phyloP scores from a whole-genome alignment of 2,113 vertebrate species.

The Ornithorhynchus anatinus region DNA sequence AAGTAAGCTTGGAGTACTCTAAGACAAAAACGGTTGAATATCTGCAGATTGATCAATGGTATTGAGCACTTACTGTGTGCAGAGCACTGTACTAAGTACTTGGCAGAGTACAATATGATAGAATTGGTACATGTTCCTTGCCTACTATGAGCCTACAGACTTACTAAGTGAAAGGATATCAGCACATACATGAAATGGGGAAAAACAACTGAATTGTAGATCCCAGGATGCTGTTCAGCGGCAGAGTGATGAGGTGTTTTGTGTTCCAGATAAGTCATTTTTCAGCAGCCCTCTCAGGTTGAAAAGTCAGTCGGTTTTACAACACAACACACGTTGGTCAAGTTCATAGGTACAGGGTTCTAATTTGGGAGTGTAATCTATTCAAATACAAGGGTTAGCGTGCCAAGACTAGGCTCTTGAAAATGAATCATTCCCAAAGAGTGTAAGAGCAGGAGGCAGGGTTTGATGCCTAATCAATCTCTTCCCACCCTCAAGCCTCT shows the following conservation, averaged over 20 bases:
- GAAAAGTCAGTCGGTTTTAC: neutral
- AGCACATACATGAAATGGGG: conserved; percentile 35
- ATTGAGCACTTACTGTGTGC: too few species aligned
- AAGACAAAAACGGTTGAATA: conserved; percentile 20
- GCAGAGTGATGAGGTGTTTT: neutral
- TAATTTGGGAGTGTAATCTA: neutral
- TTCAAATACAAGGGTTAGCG: conserved; percentile 20
- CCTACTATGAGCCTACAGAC: too few species aligned
- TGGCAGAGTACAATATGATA: too few species aligned
- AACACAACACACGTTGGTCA: neutral
- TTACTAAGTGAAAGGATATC: conserved; percentile 50
- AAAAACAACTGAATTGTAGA: neutral
- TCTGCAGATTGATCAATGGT: too few species aligned
- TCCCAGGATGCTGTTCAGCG: neutral
- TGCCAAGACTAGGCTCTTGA: conserved; percentile 19
- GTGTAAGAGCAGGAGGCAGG: conserved; percentile 31
- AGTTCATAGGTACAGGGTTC: neutral
- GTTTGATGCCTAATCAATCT: conserved; percentile 30
- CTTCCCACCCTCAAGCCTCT: neutral
- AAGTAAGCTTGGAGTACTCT: conserved; percentile 20
- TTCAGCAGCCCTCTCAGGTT: neutral
- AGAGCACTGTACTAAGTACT: too few species aligned
- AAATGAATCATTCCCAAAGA: neutral
- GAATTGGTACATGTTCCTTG: too few species aligned
- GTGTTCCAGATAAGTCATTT: neutral